A percentile compares a stretch with the other conserved stretches of the same genome.
Evolutionary conservation across 2,113 vertebrate species (phyloP).

Genomic region (Grus americana): DNA sequence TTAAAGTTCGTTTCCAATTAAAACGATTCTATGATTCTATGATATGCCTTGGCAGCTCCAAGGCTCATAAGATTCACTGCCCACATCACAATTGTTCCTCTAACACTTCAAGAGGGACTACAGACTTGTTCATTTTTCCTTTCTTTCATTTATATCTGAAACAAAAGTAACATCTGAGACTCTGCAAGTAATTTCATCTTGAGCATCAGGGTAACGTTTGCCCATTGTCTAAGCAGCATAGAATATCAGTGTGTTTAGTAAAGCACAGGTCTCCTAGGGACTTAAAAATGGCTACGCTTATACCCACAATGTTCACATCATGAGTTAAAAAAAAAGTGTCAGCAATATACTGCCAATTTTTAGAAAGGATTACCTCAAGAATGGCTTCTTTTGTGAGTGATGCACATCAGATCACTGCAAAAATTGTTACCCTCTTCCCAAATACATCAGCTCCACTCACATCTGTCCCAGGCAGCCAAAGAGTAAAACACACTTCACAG

Average conservation of each 20-base stretch:
- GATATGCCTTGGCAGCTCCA: not conserved
- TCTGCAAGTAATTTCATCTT: not conserved
- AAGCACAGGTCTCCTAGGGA: not conserved
- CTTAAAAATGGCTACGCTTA: not conserved
- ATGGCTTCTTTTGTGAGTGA: not conserved
- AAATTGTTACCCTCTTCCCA: not conserved
- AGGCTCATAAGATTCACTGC: not conserved
- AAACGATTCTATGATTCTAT: too few relatives aligned
- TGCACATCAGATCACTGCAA: not conserved
- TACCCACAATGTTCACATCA: not conserved
- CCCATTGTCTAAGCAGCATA: not conserved
- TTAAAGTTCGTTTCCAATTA: too few relatives aligned
- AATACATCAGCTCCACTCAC: not conserved
- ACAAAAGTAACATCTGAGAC: not conserved
- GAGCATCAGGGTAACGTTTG: not conserved
- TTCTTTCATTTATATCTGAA: not conserved
- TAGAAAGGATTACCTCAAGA: not conserved
- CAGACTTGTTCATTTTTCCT: not conserved
- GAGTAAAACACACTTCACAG: not conserved
- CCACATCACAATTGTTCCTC: not conserved
- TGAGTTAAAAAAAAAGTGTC: not conserved
- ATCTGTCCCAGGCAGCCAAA: not conserved
- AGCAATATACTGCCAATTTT: not conserved
- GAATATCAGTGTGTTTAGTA: not conserved
- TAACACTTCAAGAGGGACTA: not conserved